These are phyloP conservation scores for Ornithoptera alexandrae DNA, from an alignment of 2,888 invertebrate species.

Conservation along the genomic window DNA sequence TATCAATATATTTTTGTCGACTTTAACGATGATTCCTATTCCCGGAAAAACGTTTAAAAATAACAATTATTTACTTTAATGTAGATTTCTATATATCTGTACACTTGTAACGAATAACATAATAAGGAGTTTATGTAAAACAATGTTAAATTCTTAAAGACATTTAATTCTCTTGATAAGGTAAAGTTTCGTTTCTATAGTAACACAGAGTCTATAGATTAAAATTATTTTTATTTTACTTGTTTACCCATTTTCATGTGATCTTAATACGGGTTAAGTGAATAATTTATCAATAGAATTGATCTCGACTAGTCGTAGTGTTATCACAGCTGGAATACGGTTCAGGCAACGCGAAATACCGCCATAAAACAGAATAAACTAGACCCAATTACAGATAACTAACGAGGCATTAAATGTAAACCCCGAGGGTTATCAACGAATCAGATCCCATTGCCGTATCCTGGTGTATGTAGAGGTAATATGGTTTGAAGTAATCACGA, in stretches of 20 bases:
- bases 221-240: not conserved
- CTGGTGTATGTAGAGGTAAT: not conserved
- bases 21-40: too few relatives aligned
- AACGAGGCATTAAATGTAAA: not conserved
- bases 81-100: too few relatives aligned
- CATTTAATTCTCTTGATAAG: too few relatives aligned
- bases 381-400: slow-evolving; percentile 2
- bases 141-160: too few relatives aligned
- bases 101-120: too few relatives aligned
- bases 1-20: too few relatives aligned
- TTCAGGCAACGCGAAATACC: not conserved
- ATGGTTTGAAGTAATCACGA: not conserved
- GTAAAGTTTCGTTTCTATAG: too few relatives aligned
- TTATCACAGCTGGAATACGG: not conserved
- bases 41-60: too few relatives aligned
- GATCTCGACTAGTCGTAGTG: not conserved
- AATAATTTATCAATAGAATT: not conserved
- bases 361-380: slow-evolving; percentile 2
- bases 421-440: not conserved
- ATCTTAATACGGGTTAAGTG: not conserved
- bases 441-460: not conserved
- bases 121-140: too few relatives aligned
- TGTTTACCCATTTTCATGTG: not conserved
- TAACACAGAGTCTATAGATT: not conserved
- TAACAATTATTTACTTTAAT: too few relatives aligned